phyloP scores from a whole-genome alignment of 2,888 invertebrate genomes.

The Polylopha cassiicola region DNA sequence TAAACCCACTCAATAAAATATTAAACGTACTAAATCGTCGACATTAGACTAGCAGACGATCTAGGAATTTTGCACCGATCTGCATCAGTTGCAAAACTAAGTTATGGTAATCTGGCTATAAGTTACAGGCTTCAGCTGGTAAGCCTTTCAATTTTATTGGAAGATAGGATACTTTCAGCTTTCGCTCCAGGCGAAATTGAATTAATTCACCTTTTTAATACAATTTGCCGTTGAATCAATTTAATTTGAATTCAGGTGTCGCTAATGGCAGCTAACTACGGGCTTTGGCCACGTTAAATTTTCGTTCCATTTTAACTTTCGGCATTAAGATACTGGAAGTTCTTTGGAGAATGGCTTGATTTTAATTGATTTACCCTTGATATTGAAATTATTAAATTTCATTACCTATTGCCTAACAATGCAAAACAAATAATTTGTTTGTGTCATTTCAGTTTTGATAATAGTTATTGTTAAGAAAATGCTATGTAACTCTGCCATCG shows the following conservation, averaged over 20 bases:
- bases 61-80: slow-evolving; percentile 55
- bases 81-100: slow-evolving; percentile 62
- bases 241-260: slow-evolving; percentile 29
- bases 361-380: too few relatives aligned
- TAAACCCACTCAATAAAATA: too few relatives aligned
- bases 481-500: too few relatives aligned
- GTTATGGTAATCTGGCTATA: slow-evolving; percentile 64
- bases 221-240: slow-evolving; percentile 31
- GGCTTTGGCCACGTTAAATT: slow-evolving; percentile 4
- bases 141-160: slow-evolving; percentile 61
- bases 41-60: slow-evolving; percentile 57
- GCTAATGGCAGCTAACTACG: slow-evolving; percentile 23
- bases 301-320: slow-evolving; percentile 22
- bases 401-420: too few relatives aligned
- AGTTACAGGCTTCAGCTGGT: slow-evolving; percentile 52
- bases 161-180: slow-evolving; percentile 34
- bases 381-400: too few relatives aligned
- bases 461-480: too few relatives aligned
- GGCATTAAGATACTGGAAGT: too few relatives aligned
- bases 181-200: slow-evolving; percentile 38
- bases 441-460: too few relatives aligned
- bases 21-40: too few relatives aligned
- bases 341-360: slow-evolving; percentile 2
- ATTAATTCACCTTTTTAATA: slow-evolving; percentile 33
- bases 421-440: too few relatives aligned